A percentile compares a stretch with the other conserved stretches of the same genome.
Evolutionary conservation across 2,797 vertebrate species (phyloP).

Genomic region (Psittacula derbiana): DNA sequence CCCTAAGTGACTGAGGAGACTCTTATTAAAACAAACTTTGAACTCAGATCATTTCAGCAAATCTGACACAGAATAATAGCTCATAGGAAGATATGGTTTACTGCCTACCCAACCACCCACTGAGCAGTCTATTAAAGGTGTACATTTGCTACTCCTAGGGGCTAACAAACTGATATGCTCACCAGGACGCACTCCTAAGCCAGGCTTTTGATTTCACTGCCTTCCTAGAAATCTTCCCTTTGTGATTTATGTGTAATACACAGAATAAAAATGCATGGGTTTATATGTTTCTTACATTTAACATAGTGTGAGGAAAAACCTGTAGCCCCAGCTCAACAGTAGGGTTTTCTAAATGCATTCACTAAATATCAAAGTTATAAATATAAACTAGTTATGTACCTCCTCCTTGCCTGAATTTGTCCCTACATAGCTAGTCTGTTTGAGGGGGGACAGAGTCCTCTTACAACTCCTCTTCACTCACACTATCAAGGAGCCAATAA

Average conservation of each 20-base stretch:
- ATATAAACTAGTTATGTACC: fast-evolving
- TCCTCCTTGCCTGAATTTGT: background rate
- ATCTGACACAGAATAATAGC: background rate
- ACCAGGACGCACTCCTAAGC: background rate
- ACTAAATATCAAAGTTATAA: background rate
- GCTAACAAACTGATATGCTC: background rate
- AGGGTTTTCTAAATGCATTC: background rate
- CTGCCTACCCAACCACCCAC: too few relatives aligned
- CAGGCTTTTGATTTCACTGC: background rate
- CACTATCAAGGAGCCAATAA: background rate
- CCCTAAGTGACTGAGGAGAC: background rate
- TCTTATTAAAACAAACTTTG: background rate
- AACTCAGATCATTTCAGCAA: background rate
- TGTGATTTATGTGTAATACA: background rate
- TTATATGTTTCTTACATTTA: background rate
- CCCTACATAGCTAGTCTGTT: background rate
- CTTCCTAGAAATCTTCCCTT: background rate
- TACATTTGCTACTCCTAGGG: background rate
- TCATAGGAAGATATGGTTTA: background rate
- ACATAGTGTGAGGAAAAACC: background rate
- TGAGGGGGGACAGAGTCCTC: background rate
- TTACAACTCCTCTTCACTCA: background rate
- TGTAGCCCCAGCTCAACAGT: background rate
- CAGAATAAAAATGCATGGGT: background rate
- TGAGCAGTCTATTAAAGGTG: background rate